phyloP scores from a whole-genome alignment of 2,888 invertebrate genomes.

The Corythucha ciliata region DNA sequence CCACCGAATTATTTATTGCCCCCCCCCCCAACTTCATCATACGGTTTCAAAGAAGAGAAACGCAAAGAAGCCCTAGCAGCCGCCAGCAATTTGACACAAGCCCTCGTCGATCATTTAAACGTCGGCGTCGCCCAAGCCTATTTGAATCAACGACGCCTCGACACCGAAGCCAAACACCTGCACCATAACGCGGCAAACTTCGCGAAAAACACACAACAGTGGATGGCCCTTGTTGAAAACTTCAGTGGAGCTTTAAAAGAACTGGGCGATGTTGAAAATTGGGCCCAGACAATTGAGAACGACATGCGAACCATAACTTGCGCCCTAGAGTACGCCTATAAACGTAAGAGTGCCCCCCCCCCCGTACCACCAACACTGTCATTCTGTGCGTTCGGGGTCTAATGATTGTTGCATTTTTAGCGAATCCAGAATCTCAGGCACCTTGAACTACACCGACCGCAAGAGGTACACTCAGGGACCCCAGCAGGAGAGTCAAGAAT shows the following conservation, averaged over 20 bases:
- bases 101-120: constrained; percentile 93
- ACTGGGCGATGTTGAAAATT: constrained; percentile 97
- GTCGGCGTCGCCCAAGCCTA: constrained; percentile 98
- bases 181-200: constrained; percentile 91
- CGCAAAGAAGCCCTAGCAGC: constrained; percentile 88
- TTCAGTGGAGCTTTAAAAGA: constrained; percentile 86
- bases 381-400: not conserved
- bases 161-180: constrained; percentile 92
- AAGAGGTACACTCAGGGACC: no score
- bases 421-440: no score
- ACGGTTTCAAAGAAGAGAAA: constrained; percentile 64
- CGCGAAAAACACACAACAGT: constrained; percentile 92
- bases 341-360: constrained; percentile 43
- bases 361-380: no score
- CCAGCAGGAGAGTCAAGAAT: no score
- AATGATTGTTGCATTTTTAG: no score
- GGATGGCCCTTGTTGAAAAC: constrained; percentile 84
- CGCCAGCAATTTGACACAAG: constrained; percentile 85
- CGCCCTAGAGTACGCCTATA: constrained; percentile 88
- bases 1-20: constrained; percentile 21
- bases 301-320: constrained; percentile 89
- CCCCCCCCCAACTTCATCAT: constrained; percentile 26
- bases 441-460: no score
- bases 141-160: constrained; percentile 92
- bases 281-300: constrained; percentile 92